Conservation (phyloP, 2,797 vertebrate species). For the Phalloptychus januarius region DNA sequence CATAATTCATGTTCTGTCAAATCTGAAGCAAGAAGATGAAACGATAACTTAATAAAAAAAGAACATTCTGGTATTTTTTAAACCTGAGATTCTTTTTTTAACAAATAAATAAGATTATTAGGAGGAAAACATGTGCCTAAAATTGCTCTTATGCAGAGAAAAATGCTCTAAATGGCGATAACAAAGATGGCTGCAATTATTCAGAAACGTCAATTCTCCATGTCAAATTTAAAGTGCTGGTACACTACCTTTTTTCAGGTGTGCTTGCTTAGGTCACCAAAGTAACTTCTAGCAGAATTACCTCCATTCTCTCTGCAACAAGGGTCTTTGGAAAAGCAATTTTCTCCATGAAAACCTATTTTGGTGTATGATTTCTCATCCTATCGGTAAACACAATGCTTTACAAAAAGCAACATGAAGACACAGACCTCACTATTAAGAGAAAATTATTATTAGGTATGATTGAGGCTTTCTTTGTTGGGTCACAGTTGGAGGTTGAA, state of each 20-base stretch:
- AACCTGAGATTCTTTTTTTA: constrained; percentile 1
- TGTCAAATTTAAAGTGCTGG: background rate
- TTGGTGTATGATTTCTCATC: background rate
- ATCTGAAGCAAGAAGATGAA: background rate
- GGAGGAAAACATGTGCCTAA: background rate
- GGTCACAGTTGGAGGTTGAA: background rate
- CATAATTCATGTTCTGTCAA: background rate
- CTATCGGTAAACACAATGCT: background rate
- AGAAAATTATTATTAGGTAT: background rate
- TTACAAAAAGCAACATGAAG: background rate
- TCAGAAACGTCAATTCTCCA: background rate
- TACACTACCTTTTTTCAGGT: background rate
- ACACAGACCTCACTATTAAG: background rate
- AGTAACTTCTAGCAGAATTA: constrained; percentile 1
- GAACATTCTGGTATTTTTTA: background rate
- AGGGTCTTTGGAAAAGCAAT: background rate
- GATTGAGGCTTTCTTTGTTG: background rate
- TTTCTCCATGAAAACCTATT: background rate
- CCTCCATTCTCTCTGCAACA: background rate
- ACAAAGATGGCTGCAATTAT: background rate
- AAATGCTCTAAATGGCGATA: background rate
- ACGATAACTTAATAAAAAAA: background rate
- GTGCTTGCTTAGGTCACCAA: background rate
- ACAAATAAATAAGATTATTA: background rate
- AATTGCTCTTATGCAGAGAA: background rate